These are phyloP conservation scores for Trinectes maculatus DNA, from an alignment of 2,113 vertebrate genomes.

Conservation along the genomic window DNA sequence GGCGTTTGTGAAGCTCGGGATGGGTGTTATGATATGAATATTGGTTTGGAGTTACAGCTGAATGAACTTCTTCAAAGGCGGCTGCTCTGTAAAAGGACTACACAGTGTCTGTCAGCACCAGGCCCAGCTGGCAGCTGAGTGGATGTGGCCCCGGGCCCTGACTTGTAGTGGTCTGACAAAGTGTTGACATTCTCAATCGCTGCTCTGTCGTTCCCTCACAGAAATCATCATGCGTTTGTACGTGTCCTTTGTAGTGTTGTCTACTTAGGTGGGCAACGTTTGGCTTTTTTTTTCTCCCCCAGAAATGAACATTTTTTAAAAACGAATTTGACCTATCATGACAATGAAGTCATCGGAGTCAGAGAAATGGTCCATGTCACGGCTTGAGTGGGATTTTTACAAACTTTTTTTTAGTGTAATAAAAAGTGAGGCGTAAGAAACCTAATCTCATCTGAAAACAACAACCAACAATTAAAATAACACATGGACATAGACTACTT, in stretches of 20 bases:
- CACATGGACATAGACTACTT: too few species aligned
- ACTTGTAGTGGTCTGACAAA: constrained; percentile 60
- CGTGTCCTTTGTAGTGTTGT: not conserved
- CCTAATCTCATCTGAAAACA: too few species aligned
- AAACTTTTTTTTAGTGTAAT: not conserved
- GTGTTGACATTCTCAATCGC: constrained; percentile 47
- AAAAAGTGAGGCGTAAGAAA: too few species aligned
- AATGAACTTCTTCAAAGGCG: constrained; percentile 43
- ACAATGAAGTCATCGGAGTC: too few species aligned
- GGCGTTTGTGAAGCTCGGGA: constrained; percentile 30
- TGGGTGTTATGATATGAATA: constrained; percentile 22
- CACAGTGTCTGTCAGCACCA: constrained; percentile 47
- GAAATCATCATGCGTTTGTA: not conserved
- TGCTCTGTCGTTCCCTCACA: constrained; percentile 4
- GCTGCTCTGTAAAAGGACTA: constrained; percentile 37
- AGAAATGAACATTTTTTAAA: too few species aligned
- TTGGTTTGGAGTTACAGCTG: constrained; percentile 20
- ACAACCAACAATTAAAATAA: not conserved
- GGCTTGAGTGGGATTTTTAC: not conserved
- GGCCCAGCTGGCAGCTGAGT: constrained; percentile 45
- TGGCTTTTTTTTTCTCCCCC: too few species aligned
- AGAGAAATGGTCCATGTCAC: not conserved
- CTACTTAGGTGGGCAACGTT: not conserved
- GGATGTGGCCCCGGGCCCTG: constrained; percentile 46
- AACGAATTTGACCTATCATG: too few species aligned